A percentile compares a stretch with the other conserved stretches of the same genome.
phyloP scores from a whole-genome alignment of 2,113 vertebrate species.

The Ibidorhyncha struthersii region DNA sequence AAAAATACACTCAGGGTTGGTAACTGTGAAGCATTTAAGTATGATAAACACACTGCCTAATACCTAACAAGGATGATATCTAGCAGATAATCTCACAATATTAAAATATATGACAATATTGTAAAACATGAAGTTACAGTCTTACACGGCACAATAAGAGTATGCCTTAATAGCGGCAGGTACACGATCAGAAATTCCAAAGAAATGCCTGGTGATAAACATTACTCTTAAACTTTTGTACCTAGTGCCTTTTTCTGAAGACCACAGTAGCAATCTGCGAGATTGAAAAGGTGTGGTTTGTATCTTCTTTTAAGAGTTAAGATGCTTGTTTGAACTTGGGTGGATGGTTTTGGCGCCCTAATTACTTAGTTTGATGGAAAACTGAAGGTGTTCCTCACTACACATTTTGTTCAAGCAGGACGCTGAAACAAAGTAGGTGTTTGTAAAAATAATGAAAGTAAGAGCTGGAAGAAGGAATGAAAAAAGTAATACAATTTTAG shows the following conservation, averaged over 20 bases:
- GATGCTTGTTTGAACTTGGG: neutral
- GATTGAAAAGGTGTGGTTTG: neutral
- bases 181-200: neutral
- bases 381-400: neutral
- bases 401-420: neutral
- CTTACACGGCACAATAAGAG: neutral
- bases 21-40: constrained; percentile 3
- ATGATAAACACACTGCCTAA: constrained; percentile 9
- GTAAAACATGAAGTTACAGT: neutral
- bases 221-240: neutral
- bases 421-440: neutral
- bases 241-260: neutral
- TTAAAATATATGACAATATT: neutral
- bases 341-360: neutral
- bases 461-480: neutral
- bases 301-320: neutral
- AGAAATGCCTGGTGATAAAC: neutral
- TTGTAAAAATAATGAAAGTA: neutral
- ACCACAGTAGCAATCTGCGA: neutral
- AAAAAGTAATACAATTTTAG: neutral
- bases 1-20: neutral
- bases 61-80: constrained; percentile 3
- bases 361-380: neutral
- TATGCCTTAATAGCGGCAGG: neutral
- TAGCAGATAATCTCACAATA: neutral